Evolutionary conservation across 1,140 invertebrate genomes (phyloP), one percentile per base, ranked within the genome.

Genomic region (Watersipora subatra): DNA sequence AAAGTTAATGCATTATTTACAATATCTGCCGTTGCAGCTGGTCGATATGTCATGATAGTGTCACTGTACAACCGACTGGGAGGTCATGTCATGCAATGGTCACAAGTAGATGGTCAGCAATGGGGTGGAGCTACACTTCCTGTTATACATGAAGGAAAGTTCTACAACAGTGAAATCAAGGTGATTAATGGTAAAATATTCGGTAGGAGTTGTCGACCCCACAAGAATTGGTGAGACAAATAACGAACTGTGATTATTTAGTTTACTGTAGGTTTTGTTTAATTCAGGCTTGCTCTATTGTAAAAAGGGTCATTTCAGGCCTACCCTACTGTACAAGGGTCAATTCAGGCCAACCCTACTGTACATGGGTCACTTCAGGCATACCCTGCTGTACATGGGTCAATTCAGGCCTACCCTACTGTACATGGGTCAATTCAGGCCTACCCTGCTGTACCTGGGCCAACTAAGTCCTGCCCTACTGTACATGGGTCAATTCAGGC

Each of bases 41-140:
- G 76, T 3, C 69, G 75, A 26, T 78, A 77, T 67, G 73, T 78
- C 0, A 65, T 78, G 70, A 77, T 74, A 67, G 73, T 72, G 17
- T 77, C 75, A 0, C 68, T 78, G 57, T 76, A 76, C 66, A 72
- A 76, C 64, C 68, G 76, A 28, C 65, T 78, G 24, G 75, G 75
- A 2, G 76, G 76, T 66, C 71, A 76, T 64, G 68, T 71, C 12
- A 70, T 78, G 67, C 67, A 73, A 7, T 78, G 76, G 76, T 76
- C 75, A 30, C 74, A 76, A 65, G 67, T 78, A 63, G 73, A 75
- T 62, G 75, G 75, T 62, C 75, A 77, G 66, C 70, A 72, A 64
- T 78, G 76, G 76, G 75, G 72, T n/a, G 73, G 71, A 17, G 73
- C 75, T 27, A 76, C 75, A 2, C 59, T 76, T n/a, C 75, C 75